A percentile compares a stretch with the other conserved stretches of the same genome.
phyloP scores from a whole-genome alignment of 2,888 invertebrate genomes.

The Stenodema calcarata region DNA sequence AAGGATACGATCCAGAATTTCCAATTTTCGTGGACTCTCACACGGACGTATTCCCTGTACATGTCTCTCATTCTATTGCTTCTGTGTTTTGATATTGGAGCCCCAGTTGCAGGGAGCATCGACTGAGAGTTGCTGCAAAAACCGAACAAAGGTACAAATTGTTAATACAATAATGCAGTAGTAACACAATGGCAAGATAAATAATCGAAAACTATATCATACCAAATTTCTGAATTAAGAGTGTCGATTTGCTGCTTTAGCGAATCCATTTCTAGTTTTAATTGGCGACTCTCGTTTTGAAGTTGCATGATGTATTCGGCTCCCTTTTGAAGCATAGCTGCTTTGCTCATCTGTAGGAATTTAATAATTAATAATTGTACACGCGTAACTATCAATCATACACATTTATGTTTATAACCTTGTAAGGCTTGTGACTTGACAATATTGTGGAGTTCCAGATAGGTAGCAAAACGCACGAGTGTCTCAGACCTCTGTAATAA shows the following conservation, averaged over 20 bases:
- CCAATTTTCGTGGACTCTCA: conserved; percentile 89
- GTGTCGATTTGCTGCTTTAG: conserved; percentile 88
- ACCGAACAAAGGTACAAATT: background rate
- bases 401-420: too few relatives aligned
- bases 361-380: too few relatives aligned
- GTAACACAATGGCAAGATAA: background rate
- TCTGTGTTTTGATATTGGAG: conserved; percentile 88
- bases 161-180: conserved; percentile 36
- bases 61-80: conserved; percentile 91
- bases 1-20: conserved; percentile 98
- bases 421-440: too few relatives aligned
- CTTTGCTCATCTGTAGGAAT: conserved; percentile 78
- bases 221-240: conserved; percentile 90
- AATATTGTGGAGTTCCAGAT: too few relatives aligned
- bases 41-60: conserved; percentile 89
- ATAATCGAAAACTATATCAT: conserved; percentile 55
- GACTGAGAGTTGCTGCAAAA: conserved; percentile 86
- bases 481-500: too few relatives aligned
- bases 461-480: too few relatives aligned
- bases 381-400: too few relatives aligned
- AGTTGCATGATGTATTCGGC: conserved; percentile 93
- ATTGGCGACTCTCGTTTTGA: conserved; percentile 80
- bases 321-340: conserved; percentile 95
- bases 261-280: conserved; percentile 89
- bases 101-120: conserved; percentile 93